A percentile compares a stretch with the other conserved stretches of the same genome.
phyloP scores from a whole-genome alignment of 2,888 invertebrate species.

The Philereme vetulata region DNA sequence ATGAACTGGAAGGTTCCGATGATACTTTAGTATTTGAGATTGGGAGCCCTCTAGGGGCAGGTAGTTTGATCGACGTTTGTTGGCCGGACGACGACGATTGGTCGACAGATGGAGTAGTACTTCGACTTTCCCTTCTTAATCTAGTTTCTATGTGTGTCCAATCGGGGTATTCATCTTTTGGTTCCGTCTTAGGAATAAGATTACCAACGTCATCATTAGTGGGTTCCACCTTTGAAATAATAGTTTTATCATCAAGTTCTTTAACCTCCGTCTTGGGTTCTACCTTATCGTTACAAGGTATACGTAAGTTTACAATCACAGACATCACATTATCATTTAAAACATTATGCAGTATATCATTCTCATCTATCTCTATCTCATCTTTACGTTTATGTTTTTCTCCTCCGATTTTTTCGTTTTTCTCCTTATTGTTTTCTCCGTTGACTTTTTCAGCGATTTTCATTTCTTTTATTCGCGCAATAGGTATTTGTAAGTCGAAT shows the following conservation, averaged over 20 bases:
- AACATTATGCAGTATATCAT: slow-evolving; percentile 8
- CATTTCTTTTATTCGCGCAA: slow-evolving; percentile 14
- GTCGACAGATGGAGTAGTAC: background rate
- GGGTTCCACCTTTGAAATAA: slow-evolving; percentile 13
- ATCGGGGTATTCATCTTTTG: background rate
- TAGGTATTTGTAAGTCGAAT: slow-evolving; percentile 21
- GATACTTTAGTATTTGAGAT: background rate
- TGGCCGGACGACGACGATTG: background rate
- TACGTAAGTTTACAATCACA: slow-evolving; percentile 20
- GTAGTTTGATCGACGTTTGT: background rate
- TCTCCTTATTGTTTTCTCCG: slow-evolving; percentile 4
- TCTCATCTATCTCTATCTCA: background rate
- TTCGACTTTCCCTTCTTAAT: background rate
- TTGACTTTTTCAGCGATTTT: slow-evolving; percentile 12
- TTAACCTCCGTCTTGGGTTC: slow-evolving; percentile 3
- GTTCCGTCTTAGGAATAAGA: slow-evolving; percentile 6
- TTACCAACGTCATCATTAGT: background rate
- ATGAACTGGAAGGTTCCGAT: background rate
- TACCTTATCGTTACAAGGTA: slow-evolving; percentile 5
- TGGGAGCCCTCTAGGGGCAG: background rate
- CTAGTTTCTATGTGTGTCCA: background rate
- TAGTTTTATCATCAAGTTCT: background rate
- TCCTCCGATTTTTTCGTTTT: background rate
- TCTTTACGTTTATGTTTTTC: slow-evolving; percentile 1
- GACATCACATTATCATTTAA: slow-evolving; percentile 21